Evolutionary conservation across 2,888 invertebrate species (phyloP).

Genomic region (Cheilosia vernalis): DNA sequence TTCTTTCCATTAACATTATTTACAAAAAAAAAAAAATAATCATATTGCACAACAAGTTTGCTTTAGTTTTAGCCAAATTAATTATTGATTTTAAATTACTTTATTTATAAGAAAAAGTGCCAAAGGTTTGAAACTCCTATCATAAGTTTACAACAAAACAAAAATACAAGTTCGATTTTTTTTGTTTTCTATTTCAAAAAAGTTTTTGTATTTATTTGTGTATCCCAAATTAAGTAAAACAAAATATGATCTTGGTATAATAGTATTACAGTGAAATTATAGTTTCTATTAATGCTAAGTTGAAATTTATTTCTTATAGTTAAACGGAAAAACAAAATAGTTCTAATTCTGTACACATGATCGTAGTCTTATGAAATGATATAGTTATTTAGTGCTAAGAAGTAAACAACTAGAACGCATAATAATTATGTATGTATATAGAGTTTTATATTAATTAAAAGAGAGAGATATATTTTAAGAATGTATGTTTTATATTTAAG

Average conservation of each 20-base stretch:
- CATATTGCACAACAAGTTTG: constrained; percentile 29
- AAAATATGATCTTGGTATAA: constrained; percentile 42
- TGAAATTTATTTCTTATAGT: constrained; percentile 1
- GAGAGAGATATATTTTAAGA: constrained; percentile 63
- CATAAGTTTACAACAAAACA: constrained; percentile 35
- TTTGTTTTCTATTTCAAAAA: constrained; percentile 11
- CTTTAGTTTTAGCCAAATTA: constrained; percentile 22
- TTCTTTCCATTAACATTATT: too few species aligned
- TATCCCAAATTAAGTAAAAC: neutral
- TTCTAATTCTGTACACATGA: constrained; percentile 29
- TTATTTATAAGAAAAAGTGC: constrained; percentile 68
- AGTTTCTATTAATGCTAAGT: constrained; percentile 66
- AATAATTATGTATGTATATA: constrained; percentile 48
- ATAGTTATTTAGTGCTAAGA: constrained; percentile 24
- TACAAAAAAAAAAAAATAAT: neutral
- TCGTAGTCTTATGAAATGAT: constrained; percentile 22
- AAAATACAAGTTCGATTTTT: constrained; percentile 7
- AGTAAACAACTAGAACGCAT: constrained; percentile 22
- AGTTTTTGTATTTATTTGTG: constrained; percentile 33
- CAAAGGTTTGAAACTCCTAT: constrained; percentile 76
- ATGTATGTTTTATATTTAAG: constrained; percentile 68
- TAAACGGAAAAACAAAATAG: constrained; percentile 9
- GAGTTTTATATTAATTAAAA: constrained; percentile 9
- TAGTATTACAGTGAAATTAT: constrained; percentile 68
- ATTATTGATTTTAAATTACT: constrained; percentile 55